phyloP scores from a whole-genome alignment of 2,113 vertebrate species.

The Thermophis baileyi region DNA sequence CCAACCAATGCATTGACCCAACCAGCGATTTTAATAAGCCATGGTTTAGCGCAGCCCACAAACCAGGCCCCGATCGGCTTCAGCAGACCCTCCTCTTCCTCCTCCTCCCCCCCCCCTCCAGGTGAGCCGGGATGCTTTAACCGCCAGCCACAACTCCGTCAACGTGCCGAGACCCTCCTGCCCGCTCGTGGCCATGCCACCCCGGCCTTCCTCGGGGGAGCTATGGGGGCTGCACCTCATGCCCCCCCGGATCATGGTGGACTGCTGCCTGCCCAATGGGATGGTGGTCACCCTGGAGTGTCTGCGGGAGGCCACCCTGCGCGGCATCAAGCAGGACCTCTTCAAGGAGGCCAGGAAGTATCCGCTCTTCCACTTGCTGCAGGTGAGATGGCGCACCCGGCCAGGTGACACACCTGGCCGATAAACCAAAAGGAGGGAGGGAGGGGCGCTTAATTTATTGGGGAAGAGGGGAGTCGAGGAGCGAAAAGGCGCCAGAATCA shows the following conservation, averaged over 20 bases:
- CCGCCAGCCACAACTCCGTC: rapidly evolving
- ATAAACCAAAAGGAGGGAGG: neutral
- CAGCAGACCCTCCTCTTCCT: neutral
- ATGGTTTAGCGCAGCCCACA: neutral
- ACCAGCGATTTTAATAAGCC: too few species aligned
- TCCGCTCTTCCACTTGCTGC: conserved; percentile 72
- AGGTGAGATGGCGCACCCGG: neutral
- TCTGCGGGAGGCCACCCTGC: conserved; percentile 73
- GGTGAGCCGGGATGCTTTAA: neutral
- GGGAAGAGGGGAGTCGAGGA: too few species aligned
- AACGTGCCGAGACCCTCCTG: neutral
- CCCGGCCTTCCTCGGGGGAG: conserved; percentile 76
- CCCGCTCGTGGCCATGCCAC: conserved; percentile 61
- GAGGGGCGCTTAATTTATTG: too few species aligned
- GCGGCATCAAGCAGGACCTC: conserved; percentile 76
- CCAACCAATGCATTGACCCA: too few species aligned
- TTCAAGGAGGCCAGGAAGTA: conserved; percentile 76
- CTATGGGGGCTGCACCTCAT: conserved; percentile 80
- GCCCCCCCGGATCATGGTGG: conserved; percentile 78
- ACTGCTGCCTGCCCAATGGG: conserved; percentile 78
- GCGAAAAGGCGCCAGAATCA: too few species aligned
- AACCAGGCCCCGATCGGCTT: neutral
- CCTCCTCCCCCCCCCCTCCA: neutral
- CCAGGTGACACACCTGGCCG: too few species aligned
- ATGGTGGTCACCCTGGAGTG: conserved; percentile 79